Percentiles rank a stretch among this genome's conserved stretches.
These are phyloP conservation scores for Rhynchophorus ferrugineus DNA, from an alignment of 1,140 invertebrate species.

Conservation along the genomic window DNA sequence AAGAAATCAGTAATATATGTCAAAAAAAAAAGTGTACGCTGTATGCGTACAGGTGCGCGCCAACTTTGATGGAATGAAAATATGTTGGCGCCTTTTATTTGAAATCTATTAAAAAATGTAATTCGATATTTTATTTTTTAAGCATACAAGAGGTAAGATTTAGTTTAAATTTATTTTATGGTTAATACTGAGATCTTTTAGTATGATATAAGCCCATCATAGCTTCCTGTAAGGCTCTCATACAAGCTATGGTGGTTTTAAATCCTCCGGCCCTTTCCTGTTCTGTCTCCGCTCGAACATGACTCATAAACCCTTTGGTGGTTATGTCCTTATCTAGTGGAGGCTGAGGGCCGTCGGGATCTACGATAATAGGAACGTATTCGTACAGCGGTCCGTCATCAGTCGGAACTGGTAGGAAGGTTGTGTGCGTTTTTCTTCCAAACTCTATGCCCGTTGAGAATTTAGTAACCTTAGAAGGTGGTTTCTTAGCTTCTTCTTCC, in stretches of 20 bases:
- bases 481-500: constrained; percentile 36
- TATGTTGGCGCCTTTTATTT: too few species aligned
- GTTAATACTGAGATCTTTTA: constrained; percentile 29
- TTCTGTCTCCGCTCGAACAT: constrained; percentile 63
- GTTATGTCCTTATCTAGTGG: constrained; percentile 60
- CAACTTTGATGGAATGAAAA: too few species aligned
- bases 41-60: too few species aligned
- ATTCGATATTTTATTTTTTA: too few species aligned
- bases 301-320: constrained; percentile 61
- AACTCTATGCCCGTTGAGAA: constrained; percentile 80
- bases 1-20: too few species aligned
- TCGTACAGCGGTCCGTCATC: constrained; percentile 68
- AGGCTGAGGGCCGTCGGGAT: constrained; percentile 64
- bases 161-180: too few species aligned
- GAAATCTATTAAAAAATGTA: too few species aligned
- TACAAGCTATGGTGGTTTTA: constrained; percentile 70
- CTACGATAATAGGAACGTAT: constrained; percentile 54
- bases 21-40: too few species aligned
- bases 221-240: constrained; percentile 84
- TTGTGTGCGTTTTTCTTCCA: constrained; percentile 46
- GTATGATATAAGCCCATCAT: constrained; percentile 73
- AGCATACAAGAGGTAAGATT: too few species aligned
- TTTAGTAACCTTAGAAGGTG: constrained; percentile 49
- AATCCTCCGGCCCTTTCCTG: constrained; percentile 85
- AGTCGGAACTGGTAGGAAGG: constrained; percentile 57